phyloP scores from a whole-genome alignment of 2,113 vertebrate genomes.

The Ornithorhynchus anatinus region DNA sequence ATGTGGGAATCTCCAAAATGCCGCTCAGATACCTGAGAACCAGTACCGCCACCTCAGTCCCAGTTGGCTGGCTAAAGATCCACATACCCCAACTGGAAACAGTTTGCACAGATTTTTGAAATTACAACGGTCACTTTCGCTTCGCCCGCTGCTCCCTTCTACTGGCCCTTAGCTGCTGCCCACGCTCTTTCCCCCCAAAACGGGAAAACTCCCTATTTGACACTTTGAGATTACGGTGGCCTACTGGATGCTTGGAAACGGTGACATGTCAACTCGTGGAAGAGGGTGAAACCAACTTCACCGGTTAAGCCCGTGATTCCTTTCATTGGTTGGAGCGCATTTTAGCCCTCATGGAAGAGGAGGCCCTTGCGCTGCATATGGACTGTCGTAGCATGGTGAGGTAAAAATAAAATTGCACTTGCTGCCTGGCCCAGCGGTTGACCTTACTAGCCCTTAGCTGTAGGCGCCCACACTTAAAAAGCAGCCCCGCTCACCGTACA shows the following conservation, averaged over 20 bases:
- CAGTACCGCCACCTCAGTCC: no score
- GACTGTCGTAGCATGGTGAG: conserved; percentile 25
- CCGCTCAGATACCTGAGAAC: no score
- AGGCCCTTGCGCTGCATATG: not conserved
- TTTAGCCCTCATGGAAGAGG: conserved; percentile 17
- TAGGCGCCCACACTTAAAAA: conserved; percentile 4
- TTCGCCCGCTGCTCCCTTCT: conserved; percentile 12
- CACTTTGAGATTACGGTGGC: not conserved
- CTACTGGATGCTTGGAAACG: conserved; percentile 21
- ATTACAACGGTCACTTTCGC: not conserved
- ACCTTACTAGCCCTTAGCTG: conserved; percentile 39
- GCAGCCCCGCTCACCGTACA: not conserved
- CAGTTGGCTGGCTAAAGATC: no score
- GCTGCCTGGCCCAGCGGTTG: conserved; percentile 52
- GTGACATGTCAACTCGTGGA: conserved; percentile 38
- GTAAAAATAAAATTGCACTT: conserved; percentile 56
- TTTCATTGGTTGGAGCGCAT: conserved; percentile 46
- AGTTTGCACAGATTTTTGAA: no score
- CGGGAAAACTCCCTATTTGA: not conserved
- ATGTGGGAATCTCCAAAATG: no score
- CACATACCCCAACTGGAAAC: no score
- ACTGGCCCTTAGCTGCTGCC: not conserved
- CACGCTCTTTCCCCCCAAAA: not conserved
- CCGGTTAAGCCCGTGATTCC: not conserved
- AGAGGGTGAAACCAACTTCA: conserved; percentile 36